Conservation (phyloP, 2,113 vertebrate genomes). For the Uropsilus gracilis region DNA sequence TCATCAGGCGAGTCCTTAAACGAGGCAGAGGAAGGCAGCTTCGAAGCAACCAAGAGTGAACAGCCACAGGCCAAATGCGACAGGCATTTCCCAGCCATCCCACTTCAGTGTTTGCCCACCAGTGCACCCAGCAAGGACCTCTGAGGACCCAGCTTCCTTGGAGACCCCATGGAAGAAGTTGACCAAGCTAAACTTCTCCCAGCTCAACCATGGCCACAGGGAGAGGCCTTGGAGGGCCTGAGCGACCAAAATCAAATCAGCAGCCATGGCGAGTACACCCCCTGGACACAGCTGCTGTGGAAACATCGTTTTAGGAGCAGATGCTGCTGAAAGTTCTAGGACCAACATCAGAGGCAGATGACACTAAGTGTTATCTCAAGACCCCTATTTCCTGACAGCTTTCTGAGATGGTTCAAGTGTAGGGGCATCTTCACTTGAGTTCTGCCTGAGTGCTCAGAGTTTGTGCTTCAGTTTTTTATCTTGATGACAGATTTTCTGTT, state of each 20-base stretch:
- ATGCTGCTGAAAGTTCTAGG: background rate
- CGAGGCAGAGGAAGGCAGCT: background rate
- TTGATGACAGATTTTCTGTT: slow-evolving; percentile 43
- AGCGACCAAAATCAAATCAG: too few relatives aligned
- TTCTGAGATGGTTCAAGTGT: background rate
- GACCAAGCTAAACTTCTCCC: background rate
- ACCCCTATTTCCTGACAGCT: background rate
- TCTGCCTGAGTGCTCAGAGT: background rate
- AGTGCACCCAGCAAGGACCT: background rate
- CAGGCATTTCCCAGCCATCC: background rate
- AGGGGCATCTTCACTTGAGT: background rate
- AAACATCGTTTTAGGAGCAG: background rate
- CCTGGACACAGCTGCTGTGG: background rate
- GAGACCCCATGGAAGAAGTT: too few relatives aligned
- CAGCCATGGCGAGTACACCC: too few relatives aligned
- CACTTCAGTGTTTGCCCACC: background rate
- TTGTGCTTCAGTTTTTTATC: background rate
- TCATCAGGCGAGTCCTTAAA: background rate
- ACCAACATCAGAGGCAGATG: too few relatives aligned
- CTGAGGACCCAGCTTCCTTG: background rate
- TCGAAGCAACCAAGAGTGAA: background rate
- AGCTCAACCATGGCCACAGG: background rate
- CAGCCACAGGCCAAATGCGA: background rate
- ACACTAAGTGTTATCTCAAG: background rate
- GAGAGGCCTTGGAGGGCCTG: background rate